A percentile compares a stretch with the other conserved stretches of the same genome.
Conservation (phyloP, 2,888 invertebrate genomes). For the Rambutsinella grinnellia region DNA sequence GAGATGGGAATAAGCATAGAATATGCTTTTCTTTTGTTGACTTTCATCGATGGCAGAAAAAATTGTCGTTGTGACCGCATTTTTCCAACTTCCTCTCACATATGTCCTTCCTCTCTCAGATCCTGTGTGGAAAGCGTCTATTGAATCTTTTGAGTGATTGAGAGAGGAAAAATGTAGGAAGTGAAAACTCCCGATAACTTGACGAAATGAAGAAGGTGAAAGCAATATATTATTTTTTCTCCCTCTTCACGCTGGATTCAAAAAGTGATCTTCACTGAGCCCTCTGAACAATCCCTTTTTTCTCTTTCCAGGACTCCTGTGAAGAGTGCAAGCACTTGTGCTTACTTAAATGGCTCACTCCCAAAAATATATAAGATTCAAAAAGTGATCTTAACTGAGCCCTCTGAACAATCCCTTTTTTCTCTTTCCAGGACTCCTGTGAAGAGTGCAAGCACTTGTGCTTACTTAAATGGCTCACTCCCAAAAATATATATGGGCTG, state of each 20-base stretch:
- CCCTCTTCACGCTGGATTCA: slow-evolving; percentile 25
- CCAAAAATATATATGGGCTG: background rate
- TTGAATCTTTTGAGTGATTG: background rate
- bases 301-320: background rate
- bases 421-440: background rate
- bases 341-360: background rate
- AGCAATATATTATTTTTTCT: slow-evolving; percentile 46
- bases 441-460: background rate
- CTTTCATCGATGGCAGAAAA: slow-evolving; percentile 48
- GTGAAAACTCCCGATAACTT: slow-evolving; percentile 32
- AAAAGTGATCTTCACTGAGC: slow-evolving; percentile 24
- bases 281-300: background rate
- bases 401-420: background rate
- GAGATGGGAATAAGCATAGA: no score
- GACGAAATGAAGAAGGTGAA: slow-evolving; percentile 51
- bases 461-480: background rate
- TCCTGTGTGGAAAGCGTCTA: background rate
- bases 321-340: background rate
- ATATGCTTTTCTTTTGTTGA: slow-evolving; percentile 43
- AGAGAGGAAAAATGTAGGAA: background rate
- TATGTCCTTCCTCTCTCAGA: no score
- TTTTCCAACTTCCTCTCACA: no score
- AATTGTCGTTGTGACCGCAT: slow-evolving; percentile 50
- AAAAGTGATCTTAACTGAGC: background rate
- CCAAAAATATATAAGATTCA: background rate